Percentiles rank a stretch among this genome's conserved stretches.
Conservation (phyloP, 1,140 invertebrate genomes). For the Eubasilissa regina region DNA sequence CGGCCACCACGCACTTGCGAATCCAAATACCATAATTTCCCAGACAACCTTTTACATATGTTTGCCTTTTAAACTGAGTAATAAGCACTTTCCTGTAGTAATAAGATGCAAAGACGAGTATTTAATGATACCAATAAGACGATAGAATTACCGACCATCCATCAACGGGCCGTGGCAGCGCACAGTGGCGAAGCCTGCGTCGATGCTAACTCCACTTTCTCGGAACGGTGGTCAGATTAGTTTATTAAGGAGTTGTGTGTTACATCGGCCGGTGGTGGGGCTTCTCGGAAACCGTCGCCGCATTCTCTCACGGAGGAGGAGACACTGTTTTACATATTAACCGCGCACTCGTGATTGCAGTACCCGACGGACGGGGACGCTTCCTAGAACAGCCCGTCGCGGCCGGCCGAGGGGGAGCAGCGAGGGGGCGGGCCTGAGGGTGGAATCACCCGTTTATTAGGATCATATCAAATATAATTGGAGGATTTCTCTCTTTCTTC, state of each 20-base stretch:
- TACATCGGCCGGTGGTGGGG: slow-evolving; percentile 6
- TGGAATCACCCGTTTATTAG: background rate
- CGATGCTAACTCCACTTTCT: slow-evolving; percentile 32
- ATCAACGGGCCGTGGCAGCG: slow-evolving; percentile 14
- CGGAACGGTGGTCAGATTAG: slow-evolving; percentile 32
- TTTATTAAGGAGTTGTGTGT: slow-evolving; percentile 32
- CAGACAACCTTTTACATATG: no score
- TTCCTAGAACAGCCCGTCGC: slow-evolving; percentile 40
- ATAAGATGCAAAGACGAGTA: background rate
- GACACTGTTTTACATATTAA: slow-evolving; percentile 55
- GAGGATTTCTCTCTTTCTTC: no score
- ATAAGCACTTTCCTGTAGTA: no score
- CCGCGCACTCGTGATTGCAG: slow-evolving; percentile 54
- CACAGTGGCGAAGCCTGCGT: background rate
- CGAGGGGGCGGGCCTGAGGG: background rate
- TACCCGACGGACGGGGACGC: slow-evolving; percentile 18
- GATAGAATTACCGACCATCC: slow-evolving; percentile 9
- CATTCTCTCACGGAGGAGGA: slow-evolving; percentile 56
- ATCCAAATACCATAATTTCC: no score
- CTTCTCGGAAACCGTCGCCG: slow-evolving; percentile 30
- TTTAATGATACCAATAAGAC: slow-evolving; percentile 17
- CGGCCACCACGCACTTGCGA: no score
- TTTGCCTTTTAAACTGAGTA: no score
- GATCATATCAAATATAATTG: no score
- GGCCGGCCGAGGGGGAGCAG: background rate